A percentile compares a stretch with the other conserved stretches of the same genome.
Evolutionary conservation across 2,888 invertebrate species (phyloP).

Genomic region (Melinopterus prodromus): DNA sequence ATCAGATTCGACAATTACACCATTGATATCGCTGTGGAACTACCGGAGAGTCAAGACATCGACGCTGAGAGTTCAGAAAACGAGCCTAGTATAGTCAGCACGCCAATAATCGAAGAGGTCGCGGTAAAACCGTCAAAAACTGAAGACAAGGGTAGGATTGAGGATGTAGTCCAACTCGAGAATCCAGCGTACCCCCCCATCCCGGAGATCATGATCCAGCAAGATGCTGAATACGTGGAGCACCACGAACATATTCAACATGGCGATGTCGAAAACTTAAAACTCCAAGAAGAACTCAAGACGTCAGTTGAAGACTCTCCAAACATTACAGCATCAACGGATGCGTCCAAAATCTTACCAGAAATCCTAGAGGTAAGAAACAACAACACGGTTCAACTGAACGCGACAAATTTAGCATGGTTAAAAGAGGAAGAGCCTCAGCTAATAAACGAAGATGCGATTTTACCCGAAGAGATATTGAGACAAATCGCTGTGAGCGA

Average conservation of each 20-base stretch:
- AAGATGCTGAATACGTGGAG: conserved; percentile 42
- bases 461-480: conserved; percentile 50
- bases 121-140: conserved; percentile 19
- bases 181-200: conserved; percentile 66
- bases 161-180: conserved; percentile 34
- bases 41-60: conserved; percentile 30
- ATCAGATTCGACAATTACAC: conserved; percentile 33
- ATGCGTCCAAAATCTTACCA: conserved; percentile 51
- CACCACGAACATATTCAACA: not conserved
- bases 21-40: conserved; percentile 37
- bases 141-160: conserved; percentile 32
- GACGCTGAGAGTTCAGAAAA: conserved; percentile 30
- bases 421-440: conserved; percentile 47
- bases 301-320: not conserved
- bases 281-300: not conserved
- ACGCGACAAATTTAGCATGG: conserved; percentile 51
- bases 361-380: conserved; percentile 51
- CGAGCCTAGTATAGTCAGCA: conserved; percentile 28
- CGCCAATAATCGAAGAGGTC: conserved; percentile 19
- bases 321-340: conserved; percentile 12
- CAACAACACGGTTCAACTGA: conserved; percentile 49
- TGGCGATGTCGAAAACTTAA: conserved; percentile 5
- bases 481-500: conserved; percentile 49
- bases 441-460: conserved; percentile 48
- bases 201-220: conserved; percentile 62